These are phyloP conservation scores for Amblyraja radiata DNA, from an alignment of 2,797 vertebrate species.

Conservation along the genomic window DNA sequence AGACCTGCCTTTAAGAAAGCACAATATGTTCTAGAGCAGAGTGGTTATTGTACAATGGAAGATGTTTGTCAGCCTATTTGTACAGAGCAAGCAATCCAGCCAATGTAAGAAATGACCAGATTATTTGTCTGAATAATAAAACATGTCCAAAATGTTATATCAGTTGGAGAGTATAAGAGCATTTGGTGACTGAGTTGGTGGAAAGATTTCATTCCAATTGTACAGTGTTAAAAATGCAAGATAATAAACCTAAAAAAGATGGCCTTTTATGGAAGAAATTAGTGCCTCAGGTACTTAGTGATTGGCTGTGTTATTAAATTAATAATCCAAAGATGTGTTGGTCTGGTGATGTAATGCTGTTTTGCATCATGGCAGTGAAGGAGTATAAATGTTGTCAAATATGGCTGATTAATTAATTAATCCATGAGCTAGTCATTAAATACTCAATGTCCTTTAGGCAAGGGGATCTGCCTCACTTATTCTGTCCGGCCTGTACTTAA, in stretches of 20 bases:
- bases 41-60: background rate
- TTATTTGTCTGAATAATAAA: background rate
- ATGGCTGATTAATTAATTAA: no score
- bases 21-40: background rate
- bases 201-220: background rate
- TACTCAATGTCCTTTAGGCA: no score
- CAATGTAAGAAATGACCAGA: background rate
- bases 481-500: no score
- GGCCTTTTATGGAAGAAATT: background rate
- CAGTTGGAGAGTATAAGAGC: background rate
- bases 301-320: no score
- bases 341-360: no score
- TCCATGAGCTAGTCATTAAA: no score
- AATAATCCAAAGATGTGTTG: no score
- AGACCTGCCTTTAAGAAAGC: background rate
- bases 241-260: background rate
- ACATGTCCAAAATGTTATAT: background rate
- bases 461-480: no score
- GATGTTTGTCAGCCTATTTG: background rate
- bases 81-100: background rate
- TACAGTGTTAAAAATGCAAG: background rate
- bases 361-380: no score
- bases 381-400: no score
- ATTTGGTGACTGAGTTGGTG: background rate
- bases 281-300: no score